A percentile compares a stretch with the other conserved stretches of the same genome.
phyloP scores from a whole-genome alignment of 2,113 vertebrate genomes.

The Sialia sialis region DNA sequence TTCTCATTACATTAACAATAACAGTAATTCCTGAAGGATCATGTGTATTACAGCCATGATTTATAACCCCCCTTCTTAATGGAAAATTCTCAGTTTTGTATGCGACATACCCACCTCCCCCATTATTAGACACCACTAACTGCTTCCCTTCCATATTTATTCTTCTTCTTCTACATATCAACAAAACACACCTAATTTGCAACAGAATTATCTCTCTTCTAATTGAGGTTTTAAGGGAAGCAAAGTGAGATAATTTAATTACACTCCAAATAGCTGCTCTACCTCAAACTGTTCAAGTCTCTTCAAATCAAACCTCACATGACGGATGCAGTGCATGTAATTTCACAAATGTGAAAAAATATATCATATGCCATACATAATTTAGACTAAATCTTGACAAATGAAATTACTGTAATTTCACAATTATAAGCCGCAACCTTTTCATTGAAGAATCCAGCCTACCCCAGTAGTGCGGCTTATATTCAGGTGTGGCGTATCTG shows the following conservation, averaged over 20 bases:
- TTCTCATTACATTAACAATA: slow-evolving; percentile 22
- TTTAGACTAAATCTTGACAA: background rate
- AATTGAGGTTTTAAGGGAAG: slow-evolving; percentile 5
- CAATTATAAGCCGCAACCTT: too few species aligned
- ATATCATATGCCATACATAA: background rate
- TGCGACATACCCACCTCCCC: background rate
- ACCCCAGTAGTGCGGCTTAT: too few species aligned
- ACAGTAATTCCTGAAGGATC: background rate
- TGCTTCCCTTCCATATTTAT: background rate
- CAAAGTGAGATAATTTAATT: slow-evolving; percentile 43
- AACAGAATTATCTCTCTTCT: slow-evolving; percentile 1
- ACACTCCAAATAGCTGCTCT: slow-evolving; percentile 1
- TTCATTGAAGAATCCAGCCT: too few species aligned
- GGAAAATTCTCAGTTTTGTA: background rate
- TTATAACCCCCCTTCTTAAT: background rate
- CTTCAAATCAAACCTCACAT: background rate
- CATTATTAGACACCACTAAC: background rate
- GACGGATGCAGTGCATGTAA: background rate
- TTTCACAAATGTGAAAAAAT: background rate
- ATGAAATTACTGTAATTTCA: too few species aligned
- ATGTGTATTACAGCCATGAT: background rate
- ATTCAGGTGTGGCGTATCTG: too few species aligned
- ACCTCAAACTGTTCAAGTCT: slow-evolving; percentile 17
- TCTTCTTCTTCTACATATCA: background rate
- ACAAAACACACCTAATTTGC: slow-evolving; percentile 21